Conservation (phyloP, 2,113 vertebrate genomes). For the Trematomus loennbergii region DNA sequence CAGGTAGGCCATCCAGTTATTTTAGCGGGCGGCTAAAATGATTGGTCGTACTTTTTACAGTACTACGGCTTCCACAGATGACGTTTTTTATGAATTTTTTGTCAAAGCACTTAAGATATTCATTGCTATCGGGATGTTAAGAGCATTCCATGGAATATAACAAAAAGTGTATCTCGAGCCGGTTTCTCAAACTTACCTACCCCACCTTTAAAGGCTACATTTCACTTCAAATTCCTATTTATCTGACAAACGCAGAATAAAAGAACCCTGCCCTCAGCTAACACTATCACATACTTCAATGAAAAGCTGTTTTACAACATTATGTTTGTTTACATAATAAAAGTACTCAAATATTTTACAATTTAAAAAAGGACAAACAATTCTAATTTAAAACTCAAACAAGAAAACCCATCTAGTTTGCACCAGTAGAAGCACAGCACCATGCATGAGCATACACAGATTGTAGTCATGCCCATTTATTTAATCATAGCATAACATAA, state of each 20-base stretch:
- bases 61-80: too few relatives aligned
- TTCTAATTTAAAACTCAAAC: background rate
- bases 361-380: background rate
- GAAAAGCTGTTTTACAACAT: background rate
- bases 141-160: too few relatives aligned
- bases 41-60: too few relatives aligned
- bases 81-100: too few relatives aligned
- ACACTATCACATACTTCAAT: background rate
- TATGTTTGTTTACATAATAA: background rate
- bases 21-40: too few relatives aligned
- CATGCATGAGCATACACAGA: background rate
- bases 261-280: background rate
- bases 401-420: background rate
- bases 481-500: background rate
- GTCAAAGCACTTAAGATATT: too few relatives aligned
- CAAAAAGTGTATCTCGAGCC: too few relatives aligned
- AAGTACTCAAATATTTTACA: background rate
- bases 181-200: too few relatives aligned
- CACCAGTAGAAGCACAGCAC: background rate
- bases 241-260: conserved; percentile 7
- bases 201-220: background rate
- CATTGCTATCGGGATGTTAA: too few relatives aligned
- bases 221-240: conserved; percentile 1
- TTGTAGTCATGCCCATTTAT: too few relatives aligned
- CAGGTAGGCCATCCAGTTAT: too few relatives aligned